Evolutionary conservation across 2,113 vertebrate genomes (phyloP), one percentile per base, ranked within the genome.

Genomic region (Baryphthengus martii): DNA sequence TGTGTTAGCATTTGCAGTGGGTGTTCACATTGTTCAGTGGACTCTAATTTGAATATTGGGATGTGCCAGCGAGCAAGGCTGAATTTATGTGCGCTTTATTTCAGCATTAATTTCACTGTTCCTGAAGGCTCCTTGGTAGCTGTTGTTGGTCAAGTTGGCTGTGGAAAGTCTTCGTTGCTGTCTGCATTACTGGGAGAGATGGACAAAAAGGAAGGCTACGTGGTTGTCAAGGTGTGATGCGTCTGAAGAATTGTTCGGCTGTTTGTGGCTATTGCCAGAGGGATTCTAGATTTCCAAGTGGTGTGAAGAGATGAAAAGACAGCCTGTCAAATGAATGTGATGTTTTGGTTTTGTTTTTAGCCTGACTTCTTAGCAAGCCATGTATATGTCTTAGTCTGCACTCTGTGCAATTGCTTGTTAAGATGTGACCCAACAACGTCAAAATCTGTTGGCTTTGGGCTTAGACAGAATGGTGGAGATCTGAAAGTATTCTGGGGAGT

Each of bases 181-280:
- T 99, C 99, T 4, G 99, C 99, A 0, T 98, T 99, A n/a, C 97
- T 99, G 25, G 99, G 99, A 16, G 99, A 99, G 97, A 99, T 99
- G 99, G 98, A 99, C 90, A 99, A 99, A 93, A 96, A 98, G 21
- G 99, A 99, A 89, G 99, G 99, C 66, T 94, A 88, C 0, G 98
- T 99, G 76, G 77, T 97, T 50, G 93, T 99, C 53, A 99, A 99
- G 99, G 99, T 99, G 97, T 23, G 91, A 47, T n/a, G 45, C 17
- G 33, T 85, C 18, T 14, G 28, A 55, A 37, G 44, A 50, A 21
- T 2, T 47, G 59, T 79, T 78, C 24, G 63, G 11, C 17, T 80
- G 0, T 76, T 67, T 73, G 42, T 78, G 87, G 45, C 8, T 67
- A 4, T 73, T 88, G 25, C 53, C 35, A 12, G 50, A 74, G 65